Conservation (phyloP, 2,888 invertebrate genomes). For the Hydropsyche betteni region DNA sequence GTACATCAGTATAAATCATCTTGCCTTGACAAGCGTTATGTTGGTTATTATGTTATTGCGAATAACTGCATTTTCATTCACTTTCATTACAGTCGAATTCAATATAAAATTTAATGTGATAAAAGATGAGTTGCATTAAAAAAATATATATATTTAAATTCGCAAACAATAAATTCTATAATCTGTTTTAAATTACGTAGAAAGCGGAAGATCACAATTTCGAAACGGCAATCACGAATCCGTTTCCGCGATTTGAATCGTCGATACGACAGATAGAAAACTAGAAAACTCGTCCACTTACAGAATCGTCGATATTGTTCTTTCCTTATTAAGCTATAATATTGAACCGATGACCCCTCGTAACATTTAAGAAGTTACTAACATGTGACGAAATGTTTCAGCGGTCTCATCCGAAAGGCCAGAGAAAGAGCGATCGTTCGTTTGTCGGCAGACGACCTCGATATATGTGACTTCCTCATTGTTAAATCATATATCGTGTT, state of each 20-base stretch:
- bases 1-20: conserved; percentile 26
- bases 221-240: too few species aligned
- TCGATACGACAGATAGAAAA: too few species aligned
- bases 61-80: conserved; percentile 2
- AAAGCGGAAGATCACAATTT: too few species aligned
- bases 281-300: too few species aligned
- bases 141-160: too few species aligned
- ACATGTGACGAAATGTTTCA: conserved; percentile 29
- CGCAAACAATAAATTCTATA: too few species aligned
- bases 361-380: conserved; percentile 17
- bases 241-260: too few species aligned
- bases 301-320: neutral
- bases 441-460: conserved; percentile 15
- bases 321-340: neutral
- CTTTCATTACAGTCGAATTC: neutral
- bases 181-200: too few species aligned
- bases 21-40: conserved; percentile 21
- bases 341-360: conserved; percentile 1
- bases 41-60: neutral
- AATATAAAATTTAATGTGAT: too few species aligned
- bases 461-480: conserved; percentile 11
- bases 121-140: too few species aligned
- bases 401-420: conserved; percentile 12
- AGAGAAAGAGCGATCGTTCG: conserved; percentile 9
- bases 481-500: neutral